Evolutionary conservation across 30 jellyfish, hydroid and myxozoan genomes (phyloP).

Genomic region (Chrysaora quinquecirrha): DNA sequence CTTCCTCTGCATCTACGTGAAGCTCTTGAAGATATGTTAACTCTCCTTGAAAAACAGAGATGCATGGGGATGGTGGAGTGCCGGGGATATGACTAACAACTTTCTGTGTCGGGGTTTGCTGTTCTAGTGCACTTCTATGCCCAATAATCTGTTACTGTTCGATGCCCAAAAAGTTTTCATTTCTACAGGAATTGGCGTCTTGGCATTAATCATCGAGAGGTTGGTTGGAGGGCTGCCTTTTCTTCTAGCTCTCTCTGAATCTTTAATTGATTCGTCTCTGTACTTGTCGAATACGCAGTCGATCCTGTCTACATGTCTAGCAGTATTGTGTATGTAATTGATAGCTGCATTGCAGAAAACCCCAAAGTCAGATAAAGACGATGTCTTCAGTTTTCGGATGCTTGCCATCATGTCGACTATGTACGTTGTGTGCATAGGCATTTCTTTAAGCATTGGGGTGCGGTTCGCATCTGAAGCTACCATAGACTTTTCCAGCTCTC

Average conservation of each 20-base stretch:
- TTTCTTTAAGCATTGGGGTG: conserved; percentile 4
- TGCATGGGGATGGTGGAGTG: neutral
- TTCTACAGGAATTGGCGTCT: conserved; percentile 12
- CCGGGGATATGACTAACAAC: conserved; percentile 36
- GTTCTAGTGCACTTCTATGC: neutral
- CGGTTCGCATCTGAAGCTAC: neutral
- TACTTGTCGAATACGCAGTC: neutral
- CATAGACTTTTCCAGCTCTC: neutral
- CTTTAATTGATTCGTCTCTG: conserved; percentile 9
- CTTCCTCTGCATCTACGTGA: conserved; percentile 14
- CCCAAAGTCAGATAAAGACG: neutral
- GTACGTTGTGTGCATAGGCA: conserved; percentile 18
- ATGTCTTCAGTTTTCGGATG: conserved; percentile 2
- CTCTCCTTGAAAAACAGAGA: conserved; percentile 11
- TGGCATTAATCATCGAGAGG: conserved; percentile 9
- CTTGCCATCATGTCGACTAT: conserved; percentile 15
- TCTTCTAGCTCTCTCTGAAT: neutral
- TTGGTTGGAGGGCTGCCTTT: neutral
- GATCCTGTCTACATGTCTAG: neutral
- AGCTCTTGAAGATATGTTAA: conserved; percentile 8
- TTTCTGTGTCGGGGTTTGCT: conserved; percentile 11
- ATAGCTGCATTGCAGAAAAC: neutral
- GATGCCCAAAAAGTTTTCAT: conserved; percentile 18
- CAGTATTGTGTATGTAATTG: neutral
- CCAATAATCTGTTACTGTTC: neutral